A percentile compares a stretch with the other conserved stretches of the same genome.
phyloP scores from a whole-genome alignment of 2,888 invertebrate species.

The Dendrolimus pini region DNA sequence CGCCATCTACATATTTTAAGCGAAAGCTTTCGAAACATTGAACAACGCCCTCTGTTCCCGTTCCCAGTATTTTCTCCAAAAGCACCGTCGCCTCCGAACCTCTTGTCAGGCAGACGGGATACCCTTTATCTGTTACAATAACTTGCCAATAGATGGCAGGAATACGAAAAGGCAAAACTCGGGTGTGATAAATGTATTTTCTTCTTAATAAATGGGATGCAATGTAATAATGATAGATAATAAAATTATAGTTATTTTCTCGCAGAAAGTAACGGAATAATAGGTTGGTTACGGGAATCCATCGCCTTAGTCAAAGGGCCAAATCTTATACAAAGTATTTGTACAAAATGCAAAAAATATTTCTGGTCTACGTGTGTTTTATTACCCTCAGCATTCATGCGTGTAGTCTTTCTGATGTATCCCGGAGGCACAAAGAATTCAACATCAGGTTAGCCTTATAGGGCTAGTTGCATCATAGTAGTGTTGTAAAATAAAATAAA shows the following conservation, averaged over 20 bases:
- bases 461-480: no score
- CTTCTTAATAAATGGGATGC: background rate
- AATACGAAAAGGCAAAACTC: constrained; percentile 20
- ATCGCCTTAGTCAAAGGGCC: no score
- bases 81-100: constrained; percentile 2
- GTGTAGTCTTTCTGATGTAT: no score
- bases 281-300: no score
- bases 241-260: constrained; percentile 11
- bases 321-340: no score
- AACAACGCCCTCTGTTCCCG: constrained; percentile 25
- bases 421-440: no score
- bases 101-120: background rate
- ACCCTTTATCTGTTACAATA: constrained; percentile 8
- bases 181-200: constrained; percentile 37
- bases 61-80: background rate
- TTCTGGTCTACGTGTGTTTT: no score
- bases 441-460: no score
- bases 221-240: constrained; percentile 6
- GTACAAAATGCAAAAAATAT: no score
- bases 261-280: background rate
- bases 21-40: background rate
- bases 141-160: constrained; percentile 47
- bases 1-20: constrained; percentile 8
- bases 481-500: no score
- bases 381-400: no score